Evolutionary conservation across 2,888 invertebrate species (phyloP), one percentile per base, ranked within the genome.

Genomic region (Drosophila imparisetae): DNA sequence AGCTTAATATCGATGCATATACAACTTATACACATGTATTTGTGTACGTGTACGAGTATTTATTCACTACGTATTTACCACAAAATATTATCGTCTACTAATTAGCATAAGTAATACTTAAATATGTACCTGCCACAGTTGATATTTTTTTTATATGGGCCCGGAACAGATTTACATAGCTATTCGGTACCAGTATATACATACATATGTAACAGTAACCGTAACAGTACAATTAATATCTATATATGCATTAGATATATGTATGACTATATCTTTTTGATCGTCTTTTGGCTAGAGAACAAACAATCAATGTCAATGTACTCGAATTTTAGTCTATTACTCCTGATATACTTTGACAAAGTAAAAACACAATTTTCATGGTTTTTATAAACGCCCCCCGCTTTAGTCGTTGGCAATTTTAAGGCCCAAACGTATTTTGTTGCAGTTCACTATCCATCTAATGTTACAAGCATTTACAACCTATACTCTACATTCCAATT

Each of bases 241-340:
- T 40, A 57, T 63, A 49, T 53, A 57, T 68, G 57, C 53, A 38
- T 55, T 58, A 45, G n/a, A n/a, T 57, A 52, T 55, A 62, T n/a
- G 53, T 63, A 50, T 53, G 57, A 57, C 42, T 52, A 40, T 45
- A 42, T 30, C 15, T 55, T 62, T 71, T 71, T 53, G 48, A 66
- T 78, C 75, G 71, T 78, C 65, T 77, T 80, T 86, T 85, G 86
- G 88, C 85, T 86, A 86, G 78, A 79, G 60, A 81, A 77, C 60
- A 62, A 81, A 77, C 59, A 78, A 78, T 68, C 74, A 83, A 82
- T 69, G 78, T 86, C 79, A 90, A 90, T 83, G 87, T 92, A 91
- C 91, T 91, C 91, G 91, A 91, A 91, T 91, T 91, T 91, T 91
- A 91, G 91, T 91, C 91, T 91, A 91, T 91, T 91, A 80, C 91